Conservation (phyloP, 2,113 vertebrate genomes). For the Pelmatolapia mariae region DNA sequence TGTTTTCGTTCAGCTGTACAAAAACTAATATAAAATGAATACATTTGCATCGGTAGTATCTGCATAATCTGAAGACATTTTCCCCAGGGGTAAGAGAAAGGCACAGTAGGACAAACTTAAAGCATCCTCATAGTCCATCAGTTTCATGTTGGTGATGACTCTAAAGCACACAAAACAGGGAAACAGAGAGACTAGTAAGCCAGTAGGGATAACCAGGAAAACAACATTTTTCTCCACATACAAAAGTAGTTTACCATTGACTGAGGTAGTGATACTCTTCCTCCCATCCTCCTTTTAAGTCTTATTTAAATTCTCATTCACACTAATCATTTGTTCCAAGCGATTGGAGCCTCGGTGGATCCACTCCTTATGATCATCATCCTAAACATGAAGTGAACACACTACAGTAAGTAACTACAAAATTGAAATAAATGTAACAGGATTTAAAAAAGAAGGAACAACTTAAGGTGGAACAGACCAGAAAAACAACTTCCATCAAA, state of each 20-base stretch:
- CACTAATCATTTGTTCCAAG: conserved; percentile 79
- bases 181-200: neutral
- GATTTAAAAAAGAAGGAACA: neutral
- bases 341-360: conserved; percentile 85
- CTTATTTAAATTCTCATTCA: conserved; percentile 64
- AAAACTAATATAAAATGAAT: neutral
- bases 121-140: neutral
- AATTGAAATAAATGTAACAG: neutral
- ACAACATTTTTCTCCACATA: neutral
- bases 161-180: neutral
- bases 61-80: neutral
- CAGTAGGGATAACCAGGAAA: neutral
- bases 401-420: neutral
- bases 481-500: conserved; percentile 81
- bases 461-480: neutral
- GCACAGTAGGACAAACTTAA: neutral
- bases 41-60: neutral
- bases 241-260: neutral
- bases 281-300: neutral
- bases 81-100: neutral
- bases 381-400: conserved; percentile 51
- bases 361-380: conserved; percentile 83
- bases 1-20: neutral
- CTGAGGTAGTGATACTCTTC: neutral
- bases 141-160: neutral